Conservation (phyloP, 2,888 invertebrate genomes). For the Drosophila flavopinicola region DNA sequence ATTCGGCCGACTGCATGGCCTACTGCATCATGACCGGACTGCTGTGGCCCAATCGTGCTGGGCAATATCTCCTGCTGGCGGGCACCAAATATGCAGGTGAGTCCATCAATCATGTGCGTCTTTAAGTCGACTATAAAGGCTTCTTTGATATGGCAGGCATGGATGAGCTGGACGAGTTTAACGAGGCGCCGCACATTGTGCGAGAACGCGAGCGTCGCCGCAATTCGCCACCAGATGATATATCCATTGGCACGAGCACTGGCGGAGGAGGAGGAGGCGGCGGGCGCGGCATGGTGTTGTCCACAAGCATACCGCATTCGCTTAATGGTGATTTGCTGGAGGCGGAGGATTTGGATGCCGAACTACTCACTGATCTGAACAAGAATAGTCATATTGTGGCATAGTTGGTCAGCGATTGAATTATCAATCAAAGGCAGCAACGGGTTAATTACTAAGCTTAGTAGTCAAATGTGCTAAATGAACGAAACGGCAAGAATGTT, state of each 20-base stretch:
- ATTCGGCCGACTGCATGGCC: slow-evolving; percentile 97
- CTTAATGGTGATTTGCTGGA: slow-evolving; percentile 83
- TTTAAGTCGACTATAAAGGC: not conserved
- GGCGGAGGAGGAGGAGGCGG: slow-evolving; percentile 13
- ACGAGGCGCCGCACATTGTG: slow-evolving; percentile 94
- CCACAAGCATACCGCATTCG: slow-evolving; percentile 73
- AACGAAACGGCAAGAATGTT: slow-evolving; percentile 55
- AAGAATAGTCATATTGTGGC: slow-evolving; percentile 84
- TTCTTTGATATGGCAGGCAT: slow-evolving; percentile 85
- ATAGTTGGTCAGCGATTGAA: slow-evolving; percentile 61
- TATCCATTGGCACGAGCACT: slow-evolving; percentile 67
- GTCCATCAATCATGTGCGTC: not conserved
- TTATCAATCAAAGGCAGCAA: slow-evolving; percentile 42
- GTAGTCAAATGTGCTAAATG: slow-evolving; percentile 73
- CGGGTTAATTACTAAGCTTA: slow-evolving; percentile 76
- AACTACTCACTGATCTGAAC: slow-evolving; percentile 84
- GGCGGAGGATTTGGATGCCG: slow-evolving; percentile 83
- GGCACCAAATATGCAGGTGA: slow-evolving; percentile 88
- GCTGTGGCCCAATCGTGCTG: slow-evolving; percentile 97
- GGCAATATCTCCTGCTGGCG: slow-evolving; percentile 94
- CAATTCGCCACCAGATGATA: slow-evolving; percentile 79
- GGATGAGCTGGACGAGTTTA: slow-evolving; percentile 95
- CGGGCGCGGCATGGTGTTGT: slow-evolving; percentile 69
- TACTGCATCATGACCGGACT: slow-evolving; percentile 97
- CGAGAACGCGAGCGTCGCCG: slow-evolving; percentile 82